Conservation (phyloP, 2,888 invertebrate species). For the Ochropacha duplaris region DNA sequence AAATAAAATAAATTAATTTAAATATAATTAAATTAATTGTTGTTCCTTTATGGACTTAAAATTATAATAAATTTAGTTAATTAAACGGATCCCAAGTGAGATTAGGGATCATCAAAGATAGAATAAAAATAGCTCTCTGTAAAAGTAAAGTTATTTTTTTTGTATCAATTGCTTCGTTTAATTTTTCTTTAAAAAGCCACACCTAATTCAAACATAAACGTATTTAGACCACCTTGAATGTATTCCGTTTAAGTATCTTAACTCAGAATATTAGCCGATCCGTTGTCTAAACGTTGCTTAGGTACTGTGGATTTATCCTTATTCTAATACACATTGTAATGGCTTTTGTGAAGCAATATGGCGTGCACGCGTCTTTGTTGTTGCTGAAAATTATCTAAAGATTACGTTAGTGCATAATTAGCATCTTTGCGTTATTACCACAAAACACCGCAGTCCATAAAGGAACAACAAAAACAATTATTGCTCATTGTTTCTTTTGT, state of each 20-base stretch:
- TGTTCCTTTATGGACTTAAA: no score
- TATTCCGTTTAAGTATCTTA: not conserved
- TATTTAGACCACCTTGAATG: no score
- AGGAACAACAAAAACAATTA: slow-evolving; percentile 46
- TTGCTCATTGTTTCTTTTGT: slow-evolving; percentile 54
- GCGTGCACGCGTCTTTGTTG: slow-evolving; percentile 12
- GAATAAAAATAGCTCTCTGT: no score
- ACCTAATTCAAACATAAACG: no score
- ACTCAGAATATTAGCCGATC: not conserved
- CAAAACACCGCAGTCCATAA: slow-evolving; percentile 40
- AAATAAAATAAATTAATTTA: no score
- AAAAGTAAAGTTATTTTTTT: no score
- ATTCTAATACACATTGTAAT: not conserved
- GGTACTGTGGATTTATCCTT: not conserved
- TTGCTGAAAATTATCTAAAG: not conserved
- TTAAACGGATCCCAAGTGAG: no score
- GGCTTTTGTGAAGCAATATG: slow-evolving; percentile 6
- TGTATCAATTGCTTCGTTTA: no score
- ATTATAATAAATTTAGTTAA: no score
- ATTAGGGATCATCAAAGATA: no score
- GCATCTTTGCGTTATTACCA: slow-evolving; percentile 43
- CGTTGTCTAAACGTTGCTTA: not conserved
- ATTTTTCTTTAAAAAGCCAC: no score
- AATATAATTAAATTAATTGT: no score
- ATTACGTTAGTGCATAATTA: slow-evolving; percentile 43